A percentile compares a stretch with the other conserved stretches of the same genome.
Conservation (phyloP, 2,888 invertebrate genomes). For the Stomorhina lunata region DNA sequence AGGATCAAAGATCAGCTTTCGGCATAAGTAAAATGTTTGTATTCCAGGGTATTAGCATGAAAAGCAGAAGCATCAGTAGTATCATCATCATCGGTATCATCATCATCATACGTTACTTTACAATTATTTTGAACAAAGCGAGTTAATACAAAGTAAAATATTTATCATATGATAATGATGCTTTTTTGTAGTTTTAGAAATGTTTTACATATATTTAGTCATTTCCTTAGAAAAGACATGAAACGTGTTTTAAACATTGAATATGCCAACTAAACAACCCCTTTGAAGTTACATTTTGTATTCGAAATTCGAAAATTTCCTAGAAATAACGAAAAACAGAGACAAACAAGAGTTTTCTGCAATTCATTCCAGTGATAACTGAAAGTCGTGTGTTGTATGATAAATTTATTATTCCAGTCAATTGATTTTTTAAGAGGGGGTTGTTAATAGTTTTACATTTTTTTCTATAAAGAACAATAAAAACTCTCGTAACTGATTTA, state of each 20-base stretch:
- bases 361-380: slow-evolving; percentile 65
- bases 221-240: neutral
- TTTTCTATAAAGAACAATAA: neutral
- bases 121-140: neutral
- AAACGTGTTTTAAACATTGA: slow-evolving; percentile 54
- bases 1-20: slow-evolving; percentile 57
- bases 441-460: slow-evolving; percentile 64
- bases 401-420: slow-evolving; percentile 75
- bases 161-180: slow-evolving; percentile 43
- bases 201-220: slow-evolving; percentile 14
- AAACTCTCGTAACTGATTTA: slow-evolving; percentile 69
- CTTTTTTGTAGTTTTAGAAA: slow-evolving; percentile 31
- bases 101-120: neutral
- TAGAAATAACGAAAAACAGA: too few relatives aligned
- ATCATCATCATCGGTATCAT: neutral
- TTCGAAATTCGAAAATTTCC: too few relatives aligned
- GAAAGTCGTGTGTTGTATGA: slow-evolving; percentile 67
- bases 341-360: slow-evolving; percentile 27
- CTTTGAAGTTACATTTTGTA: slow-evolving; percentile 13
- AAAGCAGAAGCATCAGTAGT: too few relatives aligned
- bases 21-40: slow-evolving; percentile 23
- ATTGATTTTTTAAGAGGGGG: slow-evolving; percentile 73
- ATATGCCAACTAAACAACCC: slow-evolving; percentile 61
- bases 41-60: too few relatives aligned
- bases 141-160: neutral